Conservation (phyloP, 1,140 invertebrate species). For the Atta colombica region DNA sequence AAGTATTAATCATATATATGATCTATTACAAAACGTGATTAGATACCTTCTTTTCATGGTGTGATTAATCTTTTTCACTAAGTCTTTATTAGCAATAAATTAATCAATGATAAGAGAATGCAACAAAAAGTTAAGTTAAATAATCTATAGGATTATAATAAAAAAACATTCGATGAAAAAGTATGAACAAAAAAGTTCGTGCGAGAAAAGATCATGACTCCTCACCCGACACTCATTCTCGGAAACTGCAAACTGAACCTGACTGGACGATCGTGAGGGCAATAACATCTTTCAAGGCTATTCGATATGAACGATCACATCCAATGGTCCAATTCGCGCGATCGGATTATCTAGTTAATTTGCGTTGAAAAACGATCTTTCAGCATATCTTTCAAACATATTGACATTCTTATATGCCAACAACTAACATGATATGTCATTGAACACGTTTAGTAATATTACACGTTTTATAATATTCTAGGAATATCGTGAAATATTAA, state of each 20-base stretch:
- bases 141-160: neutral
- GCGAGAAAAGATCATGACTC: conserved; percentile 59
- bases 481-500: neutral
- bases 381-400: neutral
- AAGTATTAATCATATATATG: neutral
- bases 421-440: neutral
- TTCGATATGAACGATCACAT: conserved; percentile 40
- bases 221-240: conserved; percentile 67
- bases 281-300: conserved; percentile 69
- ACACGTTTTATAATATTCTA: neutral
- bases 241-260: conserved; percentile 70
- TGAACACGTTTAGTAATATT: neutral
- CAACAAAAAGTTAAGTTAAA: neutral
- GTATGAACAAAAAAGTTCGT: conserved; percentile 1
- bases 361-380: neutral
- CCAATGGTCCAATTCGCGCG: conserved; percentile 8
- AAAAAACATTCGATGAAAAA: conserved; percentile 49
- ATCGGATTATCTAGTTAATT: conserved; percentile 30
- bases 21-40: neutral
- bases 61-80: neutral
- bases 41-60: neutral
- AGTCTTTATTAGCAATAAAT: neutral
- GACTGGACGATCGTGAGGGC: conserved; percentile 65
- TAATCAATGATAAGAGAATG: neutral
- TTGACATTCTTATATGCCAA: neutral